Base-by-base conservation (phyloP, 2,888 invertebrate genomes). In the Coecobrya sp. region DNA sequence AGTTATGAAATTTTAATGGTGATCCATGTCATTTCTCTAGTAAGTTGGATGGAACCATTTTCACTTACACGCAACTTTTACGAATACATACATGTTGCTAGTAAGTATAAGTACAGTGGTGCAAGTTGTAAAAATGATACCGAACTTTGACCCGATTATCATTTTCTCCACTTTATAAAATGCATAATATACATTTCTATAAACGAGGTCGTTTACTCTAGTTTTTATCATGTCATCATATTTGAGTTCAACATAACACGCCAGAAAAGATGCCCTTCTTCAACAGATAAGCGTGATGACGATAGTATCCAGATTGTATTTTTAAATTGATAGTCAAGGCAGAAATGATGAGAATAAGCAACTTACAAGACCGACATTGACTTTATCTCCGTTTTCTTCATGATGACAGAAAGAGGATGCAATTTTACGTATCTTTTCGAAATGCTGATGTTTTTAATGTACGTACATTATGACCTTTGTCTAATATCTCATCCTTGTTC, bases 1-100 rank as follows among this genome's bases (percentile, higher is more conserved):
- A 3, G 42, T 81, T 79, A 79, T 88, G 88, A 88, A 88, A 88
- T 45, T 88, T 88, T 88, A 81, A 88, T 88, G 81, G 27, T 49
- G 88, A 65, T 81, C 49, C 81, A 52, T 81, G 65, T 81, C 79
- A 81, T 81, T 81, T 88, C 81, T 52, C 76, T 49, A 13, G 22
- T 25, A 45, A 49, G 55, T 73, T 25, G 36, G 22, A 76, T 86
- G 5, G 36, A 42, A 76, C 30, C 59, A 86, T 86, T 86, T 86
- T 36, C 86, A 52, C 27, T 1, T 68, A 30, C 30, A 68, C 68
- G 68, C 68, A 68, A 16, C 30, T 13, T 16, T 4, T 49, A 86
- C 85, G 68, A 36, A 70, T 45, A 68, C n/a, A 10, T 49, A 36
- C n/a, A 27, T 42, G 62, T 49, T 10, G 13, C 49, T 49, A 1